Percentiles rank a stretch among this genome's conserved stretches.
phyloP scores from a whole-genome alignment of 2,888 invertebrate genomes.

The Dicyrtomina minuta region DNA sequence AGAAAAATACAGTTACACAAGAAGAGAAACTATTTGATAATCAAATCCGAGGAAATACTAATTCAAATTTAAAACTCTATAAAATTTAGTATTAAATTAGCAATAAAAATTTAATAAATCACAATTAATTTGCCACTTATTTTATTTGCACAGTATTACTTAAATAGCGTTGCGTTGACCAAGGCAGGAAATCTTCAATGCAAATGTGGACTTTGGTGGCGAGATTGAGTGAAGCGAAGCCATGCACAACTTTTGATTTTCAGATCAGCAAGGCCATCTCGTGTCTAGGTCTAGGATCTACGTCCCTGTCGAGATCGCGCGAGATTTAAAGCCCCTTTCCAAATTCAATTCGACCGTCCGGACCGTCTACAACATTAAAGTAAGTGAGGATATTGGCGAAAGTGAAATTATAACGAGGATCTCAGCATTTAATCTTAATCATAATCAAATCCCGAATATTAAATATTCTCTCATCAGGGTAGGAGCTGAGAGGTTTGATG shows the following conservation, averaged over 20 bases:
- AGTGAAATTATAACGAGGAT: conserved; percentile 47
- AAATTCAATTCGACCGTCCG: conserved; percentile 68
- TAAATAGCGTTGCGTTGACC: too few species aligned
- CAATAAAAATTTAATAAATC: too few species aligned
- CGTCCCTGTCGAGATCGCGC: conserved; percentile 49
- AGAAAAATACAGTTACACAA: too few species aligned
- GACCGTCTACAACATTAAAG: conserved; percentile 68
- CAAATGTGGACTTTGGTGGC: too few species aligned
- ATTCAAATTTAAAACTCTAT: too few species aligned
- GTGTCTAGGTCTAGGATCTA: conserved; percentile 45
- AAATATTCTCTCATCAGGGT: conserved; percentile 75
- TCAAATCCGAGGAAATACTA: too few species aligned
- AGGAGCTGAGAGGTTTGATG: conserved; percentile 70
- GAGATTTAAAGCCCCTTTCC: conserved; percentile 45
- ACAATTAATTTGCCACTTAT: too few species aligned
- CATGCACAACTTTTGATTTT: conserved; percentile 49
- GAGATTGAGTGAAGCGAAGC: too few species aligned
- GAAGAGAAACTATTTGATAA: too few species aligned
- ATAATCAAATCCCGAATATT: conserved; percentile 57
- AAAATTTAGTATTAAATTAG: too few species aligned
- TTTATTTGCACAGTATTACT: too few species aligned
- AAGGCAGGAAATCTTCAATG: too few species aligned
- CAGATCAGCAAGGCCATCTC: conserved; percentile 49
- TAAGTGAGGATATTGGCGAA: conserved; percentile 69
- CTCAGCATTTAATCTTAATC: conserved; percentile 46